Conservation (phyloP, 2,797 vertebrate species). For the Hypotaenidia philippensis region DNA sequence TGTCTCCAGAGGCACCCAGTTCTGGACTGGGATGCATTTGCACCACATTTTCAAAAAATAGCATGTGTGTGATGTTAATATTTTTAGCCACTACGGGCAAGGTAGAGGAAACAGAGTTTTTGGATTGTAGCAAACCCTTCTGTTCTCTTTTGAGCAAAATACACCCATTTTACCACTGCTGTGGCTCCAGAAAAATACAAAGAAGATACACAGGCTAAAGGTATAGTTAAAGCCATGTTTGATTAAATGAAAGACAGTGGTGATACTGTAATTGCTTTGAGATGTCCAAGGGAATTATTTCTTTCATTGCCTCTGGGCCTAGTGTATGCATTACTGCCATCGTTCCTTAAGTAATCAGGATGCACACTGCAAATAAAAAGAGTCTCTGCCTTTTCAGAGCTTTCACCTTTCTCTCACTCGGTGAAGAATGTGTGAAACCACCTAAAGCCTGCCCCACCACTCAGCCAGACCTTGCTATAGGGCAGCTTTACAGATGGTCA, state of each 20-base stretch:
- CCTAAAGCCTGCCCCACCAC: not conserved
- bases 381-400: not conserved
- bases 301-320: not conserved
- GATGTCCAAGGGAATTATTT: not conserved
- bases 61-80: not conserved
- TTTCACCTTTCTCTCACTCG: not conserved
- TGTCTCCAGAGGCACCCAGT: not conserved
- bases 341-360: not conserved
- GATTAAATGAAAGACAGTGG: not conserved
- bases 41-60: not conserved
- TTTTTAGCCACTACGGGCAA: not conserved
- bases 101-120: not conserved
- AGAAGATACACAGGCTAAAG: not conserved
- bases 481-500: not conserved
- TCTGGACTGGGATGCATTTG: not conserved
- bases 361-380: not conserved
- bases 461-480: not conserved
- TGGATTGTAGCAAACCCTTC: not conserved
- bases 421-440: not conserved
- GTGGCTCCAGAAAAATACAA: not conserved
- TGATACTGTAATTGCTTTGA: not conserved
- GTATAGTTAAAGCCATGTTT: not conserved
- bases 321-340: not conserved
- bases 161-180: not conserved
- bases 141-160: not conserved